Base-by-base conservation (phyloP, 1,140 invertebrate genomes). In the Drosophila chauvacae region DNA sequence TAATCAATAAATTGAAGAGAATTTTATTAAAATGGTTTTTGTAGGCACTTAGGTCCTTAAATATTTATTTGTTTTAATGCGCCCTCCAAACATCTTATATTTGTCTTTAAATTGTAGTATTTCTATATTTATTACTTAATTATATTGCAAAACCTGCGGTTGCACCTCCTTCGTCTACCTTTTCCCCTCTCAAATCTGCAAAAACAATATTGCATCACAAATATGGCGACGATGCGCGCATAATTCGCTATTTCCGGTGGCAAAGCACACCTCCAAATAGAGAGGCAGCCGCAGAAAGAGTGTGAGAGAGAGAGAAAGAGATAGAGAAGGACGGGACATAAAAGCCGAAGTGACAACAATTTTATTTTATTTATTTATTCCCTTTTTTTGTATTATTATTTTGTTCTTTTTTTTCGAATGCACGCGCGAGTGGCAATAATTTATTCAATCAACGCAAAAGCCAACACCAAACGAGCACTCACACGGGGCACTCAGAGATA, bases 381-480 rank as follows among this genome's bases (percentile, higher is more conserved):
- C 33, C 18, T 65, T 56, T 56, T 39, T 50, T 35, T 39, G 28
- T 71, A 58, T 47, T 72, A 63, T 66, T 65, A 64, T 35, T 61
- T 30, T 23, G 9, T 63, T 44, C 23, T 57, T 74, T 68, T 75
- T 59, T 77, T 72, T 42, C 57, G 77, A 78, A 83, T 87, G 80
- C 84, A 84, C 79, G 84, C 80, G 80, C 77, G 69, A 90, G 85
- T 90, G 73, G 48, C 74, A 66, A 90, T 90, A 90, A 90, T 90
- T 90, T 90, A 90, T 90, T 90, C 85, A 90, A 90, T 90, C 85
- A 88, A 84, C 84, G 84, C 77, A 65, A 64, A 72, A 66, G 66
- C 63, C 69, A 79, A 68, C 76, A 77, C 61, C 75, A 72, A 66
- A 69, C 57, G 53, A 75, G 70, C 73, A 76, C 73, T 75, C 76